A percentile compares a stretch with the other conserved stretches of the same genome.
phyloP scores from a whole-genome alignment of 2,113 vertebrate species.

The Gobio gobio region DNA sequence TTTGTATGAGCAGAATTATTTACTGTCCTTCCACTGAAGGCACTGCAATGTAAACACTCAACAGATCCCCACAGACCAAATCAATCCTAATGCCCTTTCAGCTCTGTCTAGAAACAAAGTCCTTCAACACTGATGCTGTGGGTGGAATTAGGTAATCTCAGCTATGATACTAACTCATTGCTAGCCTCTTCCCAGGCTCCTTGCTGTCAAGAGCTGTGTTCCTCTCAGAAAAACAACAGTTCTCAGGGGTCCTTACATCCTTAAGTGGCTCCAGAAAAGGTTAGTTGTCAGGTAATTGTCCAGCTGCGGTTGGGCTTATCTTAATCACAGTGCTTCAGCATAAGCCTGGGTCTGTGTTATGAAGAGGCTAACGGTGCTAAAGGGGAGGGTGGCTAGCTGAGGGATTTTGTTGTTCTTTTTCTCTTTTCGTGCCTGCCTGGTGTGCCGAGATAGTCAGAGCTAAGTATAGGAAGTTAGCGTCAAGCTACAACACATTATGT shows the following conservation, averaged over 20 bases:
- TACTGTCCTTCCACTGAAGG: slow-evolving; percentile 22
- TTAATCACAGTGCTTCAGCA: slow-evolving; percentile 75
- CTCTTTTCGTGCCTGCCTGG: slow-evolving; percentile 15
- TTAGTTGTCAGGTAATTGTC: slow-evolving; percentile 80
- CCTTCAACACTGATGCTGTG: slow-evolving; percentile 70
- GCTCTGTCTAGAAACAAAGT: slow-evolving; percentile 68
- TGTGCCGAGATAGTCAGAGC: slow-evolving; percentile 37
- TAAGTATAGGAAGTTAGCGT: slow-evolving; percentile 21
- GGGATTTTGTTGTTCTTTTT: slow-evolving; percentile 31
- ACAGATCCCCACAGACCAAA: not conserved
- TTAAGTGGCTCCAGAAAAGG: slow-evolving; percentile 78
- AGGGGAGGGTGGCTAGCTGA: slow-evolving; percentile 45
- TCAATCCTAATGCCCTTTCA: slow-evolving; percentile 55
- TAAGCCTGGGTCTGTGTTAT: slow-evolving; percentile 67
- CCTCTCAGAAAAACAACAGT: slow-evolving; percentile 68
- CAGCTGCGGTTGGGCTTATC: slow-evolving; percentile 73
- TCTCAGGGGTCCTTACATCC: slow-evolving; percentile 74
- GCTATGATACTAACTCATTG: slow-evolving; percentile 69
- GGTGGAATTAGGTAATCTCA: slow-evolving; percentile 76
- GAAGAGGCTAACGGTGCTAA: slow-evolving; percentile 65
- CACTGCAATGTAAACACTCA: slow-evolving; percentile 21
- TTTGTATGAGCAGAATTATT: not conserved
- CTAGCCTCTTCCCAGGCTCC: slow-evolving; percentile 52
- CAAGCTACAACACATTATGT: slow-evolving; percentile 10
- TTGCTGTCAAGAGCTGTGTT: slow-evolving; percentile 67